Evolutionary conservation across 2,797 vertebrate species (phyloP).

Genomic region (Sebastes vulpes): DNA sequence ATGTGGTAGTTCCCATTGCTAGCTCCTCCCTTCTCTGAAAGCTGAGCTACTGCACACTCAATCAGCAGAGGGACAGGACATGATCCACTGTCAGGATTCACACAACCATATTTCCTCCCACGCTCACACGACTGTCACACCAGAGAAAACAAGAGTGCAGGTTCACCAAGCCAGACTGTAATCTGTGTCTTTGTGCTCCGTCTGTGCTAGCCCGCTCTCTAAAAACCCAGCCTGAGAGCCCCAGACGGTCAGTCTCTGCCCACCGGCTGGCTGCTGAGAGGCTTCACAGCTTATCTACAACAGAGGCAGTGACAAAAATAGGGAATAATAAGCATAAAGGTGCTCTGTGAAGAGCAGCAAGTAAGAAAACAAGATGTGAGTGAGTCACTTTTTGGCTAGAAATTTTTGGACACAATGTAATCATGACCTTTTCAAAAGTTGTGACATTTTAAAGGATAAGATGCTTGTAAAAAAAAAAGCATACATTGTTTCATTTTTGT

Average conservation of each 20-base stretch:
- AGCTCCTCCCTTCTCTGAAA: constrained; percentile 54
- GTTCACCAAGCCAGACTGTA: constrained; percentile 47
- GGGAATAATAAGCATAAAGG: constrained; percentile 22
- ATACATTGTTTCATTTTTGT: background rate
- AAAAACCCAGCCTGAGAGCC: constrained; percentile 43
- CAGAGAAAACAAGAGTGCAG: constrained; percentile 28
- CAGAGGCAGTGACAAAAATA: constrained; percentile 50
- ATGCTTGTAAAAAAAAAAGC: background rate
- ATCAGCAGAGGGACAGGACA: constrained; percentile 46
- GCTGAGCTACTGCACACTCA: constrained; percentile 42
- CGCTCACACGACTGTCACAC: background rate
- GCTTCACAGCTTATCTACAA: constrained; percentile 72
- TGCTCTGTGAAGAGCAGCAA: background rate
- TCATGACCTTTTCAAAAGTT: background rate
- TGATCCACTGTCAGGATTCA: constrained; percentile 40
- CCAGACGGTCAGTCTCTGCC: constrained; percentile 34
- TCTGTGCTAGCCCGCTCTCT: constrained; percentile 44
- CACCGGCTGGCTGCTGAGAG: constrained; percentile 59
- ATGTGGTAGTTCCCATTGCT: constrained; percentile 79
- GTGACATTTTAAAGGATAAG: background rate
- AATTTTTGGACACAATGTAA: background rate
- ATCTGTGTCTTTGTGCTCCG: constrained; percentile 45
- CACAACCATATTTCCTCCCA: constrained; percentile 43
- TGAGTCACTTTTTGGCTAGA: background rate
- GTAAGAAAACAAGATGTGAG: background rate